phyloP scores from a whole-genome alignment of 2,888 invertebrate genomes.

The Flexamia atlantica region DNA sequence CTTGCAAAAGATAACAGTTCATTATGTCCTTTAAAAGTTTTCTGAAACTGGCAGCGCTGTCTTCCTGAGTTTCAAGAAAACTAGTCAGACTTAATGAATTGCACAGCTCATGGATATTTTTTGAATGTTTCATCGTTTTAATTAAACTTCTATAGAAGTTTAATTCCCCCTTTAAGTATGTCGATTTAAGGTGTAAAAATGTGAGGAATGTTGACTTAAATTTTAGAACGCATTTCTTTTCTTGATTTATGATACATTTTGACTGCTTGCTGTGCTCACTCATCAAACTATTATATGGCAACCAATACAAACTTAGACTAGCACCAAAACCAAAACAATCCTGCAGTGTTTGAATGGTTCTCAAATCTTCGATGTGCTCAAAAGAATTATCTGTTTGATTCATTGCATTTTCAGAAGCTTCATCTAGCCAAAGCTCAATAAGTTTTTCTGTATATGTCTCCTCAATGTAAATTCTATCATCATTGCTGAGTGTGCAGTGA shows the following conservation, averaged over 20 bases:
- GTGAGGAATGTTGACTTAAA: background rate
- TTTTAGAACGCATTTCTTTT: background rate
- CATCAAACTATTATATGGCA: background rate
- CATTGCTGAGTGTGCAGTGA: background rate
- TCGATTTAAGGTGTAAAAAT: background rate
- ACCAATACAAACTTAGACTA: background rate
- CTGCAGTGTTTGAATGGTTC: background rate
- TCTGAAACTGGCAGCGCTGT: background rate
- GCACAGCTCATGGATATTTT: background rate
- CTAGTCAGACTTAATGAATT: background rate
- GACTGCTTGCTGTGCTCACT: background rate
- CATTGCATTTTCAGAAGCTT: background rate
- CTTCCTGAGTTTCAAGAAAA: conserved; percentile 13
- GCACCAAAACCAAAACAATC: background rate
- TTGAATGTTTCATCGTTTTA: background rate
- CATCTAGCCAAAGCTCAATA: conserved; percentile 15
- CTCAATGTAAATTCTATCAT: background rate
- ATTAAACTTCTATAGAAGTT: background rate
- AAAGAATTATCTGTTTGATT: background rate
- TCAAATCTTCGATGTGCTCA: background rate
- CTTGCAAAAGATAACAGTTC: background rate
- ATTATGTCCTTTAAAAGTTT: background rate
- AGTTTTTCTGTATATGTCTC: background rate
- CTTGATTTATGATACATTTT: background rate
- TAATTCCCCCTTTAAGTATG: background rate